Evolutionary conservation across 2,797 vertebrate species (phyloP).

Genomic region (Lophura swinhoii): DNA sequence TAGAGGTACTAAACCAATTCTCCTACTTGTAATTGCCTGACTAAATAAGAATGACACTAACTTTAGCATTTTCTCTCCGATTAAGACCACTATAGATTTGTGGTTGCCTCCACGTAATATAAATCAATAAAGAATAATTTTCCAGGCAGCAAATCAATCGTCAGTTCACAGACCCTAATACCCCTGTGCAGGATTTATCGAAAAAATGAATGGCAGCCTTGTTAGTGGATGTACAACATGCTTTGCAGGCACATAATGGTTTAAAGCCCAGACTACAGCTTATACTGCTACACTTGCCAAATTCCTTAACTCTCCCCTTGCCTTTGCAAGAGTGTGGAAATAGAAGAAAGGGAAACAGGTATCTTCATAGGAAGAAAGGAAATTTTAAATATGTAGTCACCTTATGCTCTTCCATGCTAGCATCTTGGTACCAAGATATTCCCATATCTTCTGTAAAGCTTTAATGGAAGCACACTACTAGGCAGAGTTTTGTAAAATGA

Average conservation of each 20-base stretch:
- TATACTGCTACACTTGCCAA: neutral
- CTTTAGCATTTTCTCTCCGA: constrained; percentile 80
- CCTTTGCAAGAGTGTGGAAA: neutral
- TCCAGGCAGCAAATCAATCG: constrained; percentile 85
- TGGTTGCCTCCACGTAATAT: constrained; percentile 75
- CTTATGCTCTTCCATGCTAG: neutral
- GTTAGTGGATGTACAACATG: constrained; percentile 76
- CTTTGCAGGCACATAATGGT: constrained; percentile 58
- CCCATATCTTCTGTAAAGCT: neutral
- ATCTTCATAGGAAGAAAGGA: neutral
- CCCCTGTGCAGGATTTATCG: constrained; percentile 75
- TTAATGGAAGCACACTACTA: accelerated
- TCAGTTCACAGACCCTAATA: constrained; percentile 81
- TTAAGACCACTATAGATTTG: constrained; percentile 80
- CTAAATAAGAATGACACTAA: constrained; percentile 81
- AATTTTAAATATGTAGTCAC: accelerated
- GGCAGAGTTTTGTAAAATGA: neutral
- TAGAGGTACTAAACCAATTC: constrained; percentile 77
- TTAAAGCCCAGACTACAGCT: constrained; percentile 50
- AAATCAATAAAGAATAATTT: constrained; percentile 89
- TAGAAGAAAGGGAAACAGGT: neutral
- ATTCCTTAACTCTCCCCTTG: constrained; percentile 48
- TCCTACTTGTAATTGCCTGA: constrained; percentile 75
- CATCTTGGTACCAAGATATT: accelerated
- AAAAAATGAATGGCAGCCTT: constrained; percentile 83